Conservation (phyloP, 2,797 vertebrate species). For the Arrhamphus sclerolepis region DNA sequence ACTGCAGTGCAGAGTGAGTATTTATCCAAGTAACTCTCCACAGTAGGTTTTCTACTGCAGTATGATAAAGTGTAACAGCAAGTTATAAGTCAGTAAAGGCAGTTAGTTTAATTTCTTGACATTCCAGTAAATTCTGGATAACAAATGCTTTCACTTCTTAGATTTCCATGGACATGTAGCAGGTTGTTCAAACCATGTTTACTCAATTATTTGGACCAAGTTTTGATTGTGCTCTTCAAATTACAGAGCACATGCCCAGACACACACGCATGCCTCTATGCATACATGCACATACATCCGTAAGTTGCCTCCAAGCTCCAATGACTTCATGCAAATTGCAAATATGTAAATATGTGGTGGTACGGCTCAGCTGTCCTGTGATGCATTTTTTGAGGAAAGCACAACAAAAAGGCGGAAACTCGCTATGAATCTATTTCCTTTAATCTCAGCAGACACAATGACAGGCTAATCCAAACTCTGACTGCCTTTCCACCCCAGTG, state of each 20-base stretch:
- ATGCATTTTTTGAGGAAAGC: conserved; percentile 67
- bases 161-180: conserved; percentile 27
- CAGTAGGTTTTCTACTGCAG: conserved; percentile 45
- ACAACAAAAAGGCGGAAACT: conserved; percentile 45
- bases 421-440: conserved; percentile 60
- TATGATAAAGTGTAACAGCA: conserved; percentile 41
- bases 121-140: conserved; percentile 28
- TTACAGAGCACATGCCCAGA: conserved; percentile 50
- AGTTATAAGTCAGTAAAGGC: conserved; percentile 28
- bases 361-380: conserved; percentile 58
- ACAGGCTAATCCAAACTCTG: conserved; percentile 66
- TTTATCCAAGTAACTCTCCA: conserved; percentile 61
- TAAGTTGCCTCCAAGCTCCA: conserved; percentile 66
- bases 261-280: conserved; percentile 45
- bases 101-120: conserved; percentile 40
- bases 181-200: conserved; percentile 26
- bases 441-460: conserved; percentile 69
- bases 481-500: conserved; percentile 68
- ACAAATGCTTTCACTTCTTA: conserved; percentile 13
- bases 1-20: conserved; percentile 67
- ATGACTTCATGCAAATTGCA: conserved; percentile 75
- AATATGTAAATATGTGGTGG: conserved; percentile 64
- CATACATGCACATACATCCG: conserved; percentile 59
- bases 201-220: conserved; percentile 44
- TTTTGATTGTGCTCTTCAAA: conserved; percentile 65